These are phyloP conservation scores for Ganaspis sp. DNA, from an alignment of 1,140 invertebrate genomes.

Conservation along the genomic window DNA sequence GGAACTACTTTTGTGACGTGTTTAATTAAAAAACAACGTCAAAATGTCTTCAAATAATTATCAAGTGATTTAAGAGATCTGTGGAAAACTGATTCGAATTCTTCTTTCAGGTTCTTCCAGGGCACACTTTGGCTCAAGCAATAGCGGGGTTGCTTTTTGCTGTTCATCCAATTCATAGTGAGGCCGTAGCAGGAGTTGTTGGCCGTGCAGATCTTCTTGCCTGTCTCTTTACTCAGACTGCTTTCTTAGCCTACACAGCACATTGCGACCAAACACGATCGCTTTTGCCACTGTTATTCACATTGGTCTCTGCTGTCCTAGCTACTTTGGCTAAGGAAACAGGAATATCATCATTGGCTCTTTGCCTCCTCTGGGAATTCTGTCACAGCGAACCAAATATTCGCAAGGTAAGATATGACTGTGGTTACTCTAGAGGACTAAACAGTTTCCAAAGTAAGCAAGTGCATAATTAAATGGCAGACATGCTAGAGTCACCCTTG, in stretches of 20 bases:
- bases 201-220: conserved; percentile 95
- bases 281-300: conserved; percentile 66
- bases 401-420: conserved; percentile 20
- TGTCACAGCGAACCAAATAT: conserved; percentile 39
- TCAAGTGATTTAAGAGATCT: background rate
- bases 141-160: conserved; percentile 93
- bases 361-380: conserved; percentile 89
- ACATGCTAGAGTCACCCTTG: no score
- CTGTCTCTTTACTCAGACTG: conserved; percentile 92
- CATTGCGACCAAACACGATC: conserved; percentile 73
- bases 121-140: conserved; percentile 81
- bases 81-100: background rate
- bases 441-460: conserved; percentile 4
- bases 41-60: no score
- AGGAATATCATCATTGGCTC: conserved; percentile 91
- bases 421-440: background rate
- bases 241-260: conserved; percentile 88
- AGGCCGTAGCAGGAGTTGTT: conserved; percentile 97
- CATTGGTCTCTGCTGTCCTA: conserved; percentile 69
- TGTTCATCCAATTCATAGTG: conserved; percentile 96
- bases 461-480: background rate
- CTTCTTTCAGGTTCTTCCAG: conserved; percentile 76
- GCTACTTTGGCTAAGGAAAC: conserved; percentile 94
- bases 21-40: no score
- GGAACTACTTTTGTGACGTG: no score